Base-by-base conservation (phyloP, 2,888 invertebrate genomes). In the Helobdella robusta region DNA sequence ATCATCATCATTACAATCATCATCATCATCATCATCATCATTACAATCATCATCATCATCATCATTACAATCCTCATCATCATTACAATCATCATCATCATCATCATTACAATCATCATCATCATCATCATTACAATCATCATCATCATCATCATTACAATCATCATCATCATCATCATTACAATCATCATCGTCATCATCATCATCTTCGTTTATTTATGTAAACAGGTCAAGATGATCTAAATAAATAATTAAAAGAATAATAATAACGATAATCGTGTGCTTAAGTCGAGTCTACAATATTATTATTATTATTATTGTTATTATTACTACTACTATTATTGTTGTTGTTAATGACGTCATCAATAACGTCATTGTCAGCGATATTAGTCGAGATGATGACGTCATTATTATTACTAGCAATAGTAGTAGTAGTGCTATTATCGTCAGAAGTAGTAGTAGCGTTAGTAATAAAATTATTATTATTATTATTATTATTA, bases 41-140 rank as follows among this genome's bases (percentile, higher is more conserved):
- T 36, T 61, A 63, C 18, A 50, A 65, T 35, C 65, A 46, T 61
- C 65, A 61, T 65, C 60, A 61, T 61, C 50, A 65, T 61, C 46
- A 48, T 46, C 50, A 60, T 44, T 48, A 4, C 36, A 28, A 44
- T 61, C 46, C 30, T 34, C 34, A 62, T 20, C 62, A 50, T 2
- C 52, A 63, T 5, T 52, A 63, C 15, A 50, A 63, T 50, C 52
- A 52, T 52, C 34, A 63, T 48, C 50, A 52, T 52, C 64, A n/a
- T 40, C 58, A 59, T 64, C 64, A 59, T 64, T 35, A 2, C 20
- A 20, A 52, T 52, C 35, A 52, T 20, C 35, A 63, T 52, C 32
- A 52, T 52, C 48, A 1, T 59, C 36, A 48, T 28, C 32, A 23
- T 28, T 23, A 15, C 15, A 15, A 15, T 28, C 32, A 15, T 28